Evolutionary conservation across 2,797 vertebrate species (phyloP).

Genomic region (Masticophis lateralis): DNA sequence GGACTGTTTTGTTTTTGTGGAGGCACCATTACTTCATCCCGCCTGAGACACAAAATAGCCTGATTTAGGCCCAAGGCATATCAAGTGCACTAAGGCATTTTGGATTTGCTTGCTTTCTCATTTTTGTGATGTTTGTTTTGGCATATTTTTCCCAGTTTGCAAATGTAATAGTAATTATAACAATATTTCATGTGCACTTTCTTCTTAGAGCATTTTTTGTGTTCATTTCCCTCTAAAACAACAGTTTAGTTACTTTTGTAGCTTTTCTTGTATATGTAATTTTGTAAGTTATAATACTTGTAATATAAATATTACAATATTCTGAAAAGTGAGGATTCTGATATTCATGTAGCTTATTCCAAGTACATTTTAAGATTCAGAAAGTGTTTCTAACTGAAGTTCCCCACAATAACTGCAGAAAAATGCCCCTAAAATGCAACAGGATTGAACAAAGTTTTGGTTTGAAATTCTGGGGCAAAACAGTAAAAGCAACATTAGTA

Average conservation of each 20-base stretch:
- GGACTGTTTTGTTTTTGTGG: background rate
- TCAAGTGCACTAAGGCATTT: background rate
- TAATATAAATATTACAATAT: no score
- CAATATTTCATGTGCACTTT: background rate
- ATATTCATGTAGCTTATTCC: no score
- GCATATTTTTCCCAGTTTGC: background rate
- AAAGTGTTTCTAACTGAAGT: no score
- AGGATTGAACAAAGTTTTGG: no score
- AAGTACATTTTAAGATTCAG: no score
- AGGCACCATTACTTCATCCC: background rate
- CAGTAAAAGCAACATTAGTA: no score
- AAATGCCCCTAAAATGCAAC: no score
- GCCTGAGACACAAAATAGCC: no score
- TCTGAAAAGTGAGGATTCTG: no score
- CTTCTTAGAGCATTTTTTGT: background rate
- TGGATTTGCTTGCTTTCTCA: background rate
- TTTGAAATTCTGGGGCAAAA: no score
- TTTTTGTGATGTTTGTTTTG: background rate
- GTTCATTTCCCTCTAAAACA: background rate
- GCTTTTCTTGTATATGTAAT: background rate
- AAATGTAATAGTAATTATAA: background rate
- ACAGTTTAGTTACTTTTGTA: background rate
- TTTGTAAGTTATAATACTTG: background rate
- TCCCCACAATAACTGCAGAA: no score
- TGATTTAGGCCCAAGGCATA: background rate